A percentile compares a stretch with the other conserved stretches of the same genome.
Conservation (phyloP, 1,140 invertebrate species). For the Eriocheir sinensis region DNA sequence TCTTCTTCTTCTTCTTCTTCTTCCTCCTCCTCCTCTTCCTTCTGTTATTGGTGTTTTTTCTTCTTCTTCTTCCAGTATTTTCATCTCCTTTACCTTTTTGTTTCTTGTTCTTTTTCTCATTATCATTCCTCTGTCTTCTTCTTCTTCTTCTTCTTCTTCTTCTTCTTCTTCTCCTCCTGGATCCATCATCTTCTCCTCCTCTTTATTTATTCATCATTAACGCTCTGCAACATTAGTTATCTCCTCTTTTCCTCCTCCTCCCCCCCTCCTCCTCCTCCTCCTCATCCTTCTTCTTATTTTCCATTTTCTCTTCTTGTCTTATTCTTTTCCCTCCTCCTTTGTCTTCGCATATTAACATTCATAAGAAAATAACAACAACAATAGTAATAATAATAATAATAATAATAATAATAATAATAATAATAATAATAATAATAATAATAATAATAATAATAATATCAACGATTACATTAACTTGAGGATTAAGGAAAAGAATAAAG, state of each 20-base stretch:
- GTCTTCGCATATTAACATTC: background rate
- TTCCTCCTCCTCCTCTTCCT: background rate
- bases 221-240: too few species aligned
- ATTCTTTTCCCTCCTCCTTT: background rate
- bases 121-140: too few species aligned
- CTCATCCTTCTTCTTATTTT: too few species aligned
- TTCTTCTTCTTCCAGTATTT: too few species aligned
- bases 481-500: background rate
- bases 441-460: background rate
- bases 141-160: background rate
- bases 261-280: background rate
- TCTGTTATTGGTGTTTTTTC: too few species aligned
- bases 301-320: too few species aligned
- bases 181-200: background rate
- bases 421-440: conserved; percentile 12
- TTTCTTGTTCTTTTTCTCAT: background rate
- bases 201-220: background rate
- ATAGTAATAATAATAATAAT: conserved; percentile 10
- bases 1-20: background rate
- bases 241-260: background rate
- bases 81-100: background rate
- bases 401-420: background rate
- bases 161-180: background rate
- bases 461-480: background rate
- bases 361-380: background rate